Percentiles rank a stretch among this genome's conserved stretches.
Conservation (phyloP, 2,888 invertebrate species). For the Pyrochroa serraticornis region DNA sequence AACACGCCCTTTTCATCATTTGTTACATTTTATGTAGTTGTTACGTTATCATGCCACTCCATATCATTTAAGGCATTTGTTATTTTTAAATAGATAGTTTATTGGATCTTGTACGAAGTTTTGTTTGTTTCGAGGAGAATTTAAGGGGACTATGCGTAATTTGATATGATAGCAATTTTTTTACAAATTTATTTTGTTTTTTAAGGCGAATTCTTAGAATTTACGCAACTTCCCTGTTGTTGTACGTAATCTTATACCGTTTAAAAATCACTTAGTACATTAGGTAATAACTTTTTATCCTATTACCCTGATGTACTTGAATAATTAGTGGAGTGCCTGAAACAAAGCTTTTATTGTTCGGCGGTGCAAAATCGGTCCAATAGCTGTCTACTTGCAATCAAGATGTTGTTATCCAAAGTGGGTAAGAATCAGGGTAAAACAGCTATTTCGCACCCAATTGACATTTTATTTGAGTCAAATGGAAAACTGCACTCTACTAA, state of each 20-base stretch:
- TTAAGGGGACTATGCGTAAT: too few relatives aligned
- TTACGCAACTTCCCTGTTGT: slow-evolving; percentile 12
- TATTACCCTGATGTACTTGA: too few relatives aligned
- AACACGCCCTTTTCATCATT: slow-evolving; percentile 11
- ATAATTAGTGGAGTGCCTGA: too few relatives aligned
- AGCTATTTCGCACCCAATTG: too few relatives aligned
- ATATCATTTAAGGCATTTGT: slow-evolving; percentile 19
- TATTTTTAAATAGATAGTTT: slow-evolving; percentile 8
- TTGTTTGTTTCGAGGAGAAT: not conserved
- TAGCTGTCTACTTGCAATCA: too few relatives aligned
- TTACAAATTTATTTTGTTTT: not conserved
- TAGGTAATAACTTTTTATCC: not conserved
- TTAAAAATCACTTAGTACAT: not conserved
- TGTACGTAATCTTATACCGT: not conserved
- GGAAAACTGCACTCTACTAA: slow-evolving; percentile 11
- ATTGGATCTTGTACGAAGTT: not conserved
- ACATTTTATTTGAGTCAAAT: not conserved
- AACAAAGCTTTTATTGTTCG: too few relatives aligned
- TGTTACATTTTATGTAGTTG: slow-evolving; percentile 22
- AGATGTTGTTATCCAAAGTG: too few relatives aligned
- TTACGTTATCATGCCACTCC: slow-evolving; percentile 11
- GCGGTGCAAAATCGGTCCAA: too few relatives aligned
- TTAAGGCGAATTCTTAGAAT: not conserved
- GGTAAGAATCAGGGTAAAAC: too few relatives aligned
- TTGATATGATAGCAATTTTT: too few relatives aligned